Evolutionary conservation across 1,140 invertebrate genomes (phyloP).

Genomic region (Dendrolimus kikuchii): DNA sequence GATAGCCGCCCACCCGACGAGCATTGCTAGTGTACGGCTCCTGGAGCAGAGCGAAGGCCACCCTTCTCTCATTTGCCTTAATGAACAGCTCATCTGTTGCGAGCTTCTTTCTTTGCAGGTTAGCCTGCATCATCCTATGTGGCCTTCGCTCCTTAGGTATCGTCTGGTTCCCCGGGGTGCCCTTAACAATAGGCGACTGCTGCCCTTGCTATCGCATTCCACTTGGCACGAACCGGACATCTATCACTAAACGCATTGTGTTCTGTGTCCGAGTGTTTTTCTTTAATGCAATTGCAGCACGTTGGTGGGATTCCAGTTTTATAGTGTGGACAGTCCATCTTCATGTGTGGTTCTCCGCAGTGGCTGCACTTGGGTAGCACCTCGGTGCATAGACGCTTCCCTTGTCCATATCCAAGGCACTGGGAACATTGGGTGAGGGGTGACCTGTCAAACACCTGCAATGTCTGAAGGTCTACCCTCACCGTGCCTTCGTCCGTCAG

Average conservation of each 20-base stretch:
- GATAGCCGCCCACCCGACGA: too few species aligned
- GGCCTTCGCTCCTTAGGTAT: too few species aligned
- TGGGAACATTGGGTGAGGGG: constrained; percentile 9
- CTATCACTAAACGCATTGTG: neutral
- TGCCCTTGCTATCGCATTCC: neutral
- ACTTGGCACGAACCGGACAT: neutral
- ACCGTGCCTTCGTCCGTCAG: neutral
- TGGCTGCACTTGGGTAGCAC: neutral
- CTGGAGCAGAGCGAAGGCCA: too few species aligned
- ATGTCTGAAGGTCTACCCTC: neutral
- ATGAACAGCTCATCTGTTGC: too few species aligned
- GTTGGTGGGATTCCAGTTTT: neutral
- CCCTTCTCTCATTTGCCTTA: too few species aligned
- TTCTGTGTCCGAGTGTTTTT: neutral
- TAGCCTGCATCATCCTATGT: too few species aligned
- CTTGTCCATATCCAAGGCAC: constrained; percentile 11
- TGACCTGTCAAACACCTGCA: constrained; percentile 6
- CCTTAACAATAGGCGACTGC: constrained; percentile 6
- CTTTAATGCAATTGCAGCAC: constrained; percentile 1
- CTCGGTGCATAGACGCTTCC: constrained; percentile 4
- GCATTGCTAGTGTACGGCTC: too few species aligned
- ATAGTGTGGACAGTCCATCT: neutral
- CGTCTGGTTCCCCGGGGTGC: neutral
- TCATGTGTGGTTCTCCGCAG: constrained; percentile 3
- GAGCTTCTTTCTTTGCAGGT: too few species aligned